These are phyloP conservation scores for Liposcelis brunnea DNA, from an alignment of 2,888 invertebrate genomes.

Conservation along the genomic window DNA sequence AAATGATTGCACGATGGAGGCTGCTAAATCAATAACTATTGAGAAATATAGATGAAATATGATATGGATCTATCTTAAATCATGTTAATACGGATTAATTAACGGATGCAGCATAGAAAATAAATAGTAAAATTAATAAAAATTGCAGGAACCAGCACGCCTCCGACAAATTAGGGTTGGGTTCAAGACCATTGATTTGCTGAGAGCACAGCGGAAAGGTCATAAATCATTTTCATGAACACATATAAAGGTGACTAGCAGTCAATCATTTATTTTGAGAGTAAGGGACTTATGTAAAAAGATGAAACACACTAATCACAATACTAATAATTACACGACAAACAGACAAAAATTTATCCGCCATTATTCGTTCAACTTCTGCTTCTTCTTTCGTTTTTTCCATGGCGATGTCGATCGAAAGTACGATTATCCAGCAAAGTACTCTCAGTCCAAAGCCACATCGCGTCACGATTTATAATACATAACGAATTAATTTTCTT, in stretches of 20 bases:
- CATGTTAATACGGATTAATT: no score
- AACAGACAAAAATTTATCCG: conserved; percentile 16
- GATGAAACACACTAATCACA: conserved; percentile 15
- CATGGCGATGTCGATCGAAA: conserved; percentile 4
- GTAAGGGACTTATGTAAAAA: background rate
- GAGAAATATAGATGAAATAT: no score
- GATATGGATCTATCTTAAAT: no score
- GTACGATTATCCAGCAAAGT: background rate
- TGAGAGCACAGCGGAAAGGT: background rate
- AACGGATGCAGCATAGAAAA: no score
- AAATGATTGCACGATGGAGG: no score
- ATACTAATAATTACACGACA: conserved; percentile 16
- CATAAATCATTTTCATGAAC: no score
- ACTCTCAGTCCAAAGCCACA: background rate
- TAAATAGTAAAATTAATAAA: background rate
- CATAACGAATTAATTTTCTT: background rate
- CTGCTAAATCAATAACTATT: no score
- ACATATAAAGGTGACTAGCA: no score
- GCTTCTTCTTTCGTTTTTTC: conserved; percentile 16
- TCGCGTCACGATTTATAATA: background rate
- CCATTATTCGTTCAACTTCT: conserved; percentile 17
- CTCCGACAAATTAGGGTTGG: conserved; percentile 3
- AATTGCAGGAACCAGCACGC: background rate
- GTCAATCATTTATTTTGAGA: background rate
- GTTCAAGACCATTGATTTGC: conserved; percentile 4